Conservation (phyloP, 2,113 vertebrate genomes). For the Acinonyx jubatus region DNA sequence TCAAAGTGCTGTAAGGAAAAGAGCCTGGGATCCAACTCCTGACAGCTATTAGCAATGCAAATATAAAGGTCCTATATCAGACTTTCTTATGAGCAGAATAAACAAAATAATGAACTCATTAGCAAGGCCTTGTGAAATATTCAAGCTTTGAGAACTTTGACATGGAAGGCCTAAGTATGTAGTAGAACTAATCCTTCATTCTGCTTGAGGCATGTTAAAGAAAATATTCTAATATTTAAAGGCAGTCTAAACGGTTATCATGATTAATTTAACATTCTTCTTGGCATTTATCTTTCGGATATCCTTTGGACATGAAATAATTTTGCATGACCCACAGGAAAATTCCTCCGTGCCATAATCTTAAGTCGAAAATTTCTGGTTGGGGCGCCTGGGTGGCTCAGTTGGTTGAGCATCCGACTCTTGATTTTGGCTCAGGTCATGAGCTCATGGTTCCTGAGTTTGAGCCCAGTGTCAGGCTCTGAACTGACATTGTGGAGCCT, state of each 20-base stretch:
- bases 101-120: conserved; percentile 1
- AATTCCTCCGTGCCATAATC: background rate
- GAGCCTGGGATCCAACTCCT: background rate
- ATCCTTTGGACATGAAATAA: background rate
- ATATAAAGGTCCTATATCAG: background rate
- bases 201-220: background rate
- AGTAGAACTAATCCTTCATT: background rate
- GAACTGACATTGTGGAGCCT: no score
- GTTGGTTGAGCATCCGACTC: no score
- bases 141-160: conserved; percentile 13
- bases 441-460: no score
- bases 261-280: background rate
- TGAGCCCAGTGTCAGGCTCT: no score
- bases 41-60: background rate
- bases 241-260: background rate
- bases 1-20: background rate
- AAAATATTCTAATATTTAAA: background rate
- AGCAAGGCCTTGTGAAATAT: background rate
- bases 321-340: background rate
- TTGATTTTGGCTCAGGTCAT: no score
- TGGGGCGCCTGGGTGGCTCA: no score
- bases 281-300: background rate
- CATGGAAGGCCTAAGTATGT: background rate
- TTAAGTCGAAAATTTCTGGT: background rate
- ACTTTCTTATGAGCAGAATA: background rate